Conservation (phyloP, 2,797 vertebrate genomes). For the Bovichtus variegatus region DNA sequence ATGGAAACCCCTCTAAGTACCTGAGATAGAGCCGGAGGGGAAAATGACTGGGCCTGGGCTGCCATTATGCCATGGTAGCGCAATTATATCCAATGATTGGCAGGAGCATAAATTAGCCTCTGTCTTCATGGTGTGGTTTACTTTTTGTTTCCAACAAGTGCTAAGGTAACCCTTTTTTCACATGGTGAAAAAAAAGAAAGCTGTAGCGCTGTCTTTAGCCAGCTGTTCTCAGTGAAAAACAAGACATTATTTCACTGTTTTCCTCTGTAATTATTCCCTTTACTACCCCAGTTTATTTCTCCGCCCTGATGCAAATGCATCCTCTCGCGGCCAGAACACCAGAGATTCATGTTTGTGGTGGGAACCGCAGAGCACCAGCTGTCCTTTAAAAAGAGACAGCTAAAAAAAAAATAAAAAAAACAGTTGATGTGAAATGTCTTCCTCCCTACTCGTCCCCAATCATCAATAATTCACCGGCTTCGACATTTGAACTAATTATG, state of each 20-base stretch:
- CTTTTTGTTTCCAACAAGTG: constrained; percentile 49
- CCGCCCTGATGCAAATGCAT: constrained; percentile 50
- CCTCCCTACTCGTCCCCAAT: constrained; percentile 64
- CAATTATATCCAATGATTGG: constrained; percentile 79
- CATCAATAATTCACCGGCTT: constrained; percentile 86
- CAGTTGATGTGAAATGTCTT: constrained; percentile 74
- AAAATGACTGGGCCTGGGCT: constrained; percentile 56
- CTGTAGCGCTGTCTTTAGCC: constrained; percentile 36
- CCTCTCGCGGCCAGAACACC: constrained; percentile 62
- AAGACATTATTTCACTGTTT: constrained; percentile 64
- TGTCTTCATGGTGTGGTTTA: constrained; percentile 53
- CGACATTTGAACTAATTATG: constrained; percentile 88
- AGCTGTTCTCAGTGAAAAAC: constrained; percentile 57
- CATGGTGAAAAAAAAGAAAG: not conserved
- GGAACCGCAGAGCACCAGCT: constrained; percentile 71
- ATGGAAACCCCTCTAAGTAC: constrained; percentile 75
- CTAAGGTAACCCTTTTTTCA: constrained; percentile 51
- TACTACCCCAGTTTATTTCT: constrained; percentile 62
- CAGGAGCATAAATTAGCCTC: constrained; percentile 73
- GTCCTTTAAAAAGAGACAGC: constrained; percentile 72
- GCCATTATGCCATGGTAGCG: constrained; percentile 66
- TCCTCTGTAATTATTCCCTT: constrained; percentile 65
- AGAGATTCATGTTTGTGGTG: constrained; percentile 67
- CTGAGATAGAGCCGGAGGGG: constrained; percentile 75
- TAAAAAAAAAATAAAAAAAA: constrained; percentile 41